phyloP scores from a whole-genome alignment of 2,888 invertebrate genomes.

The Drosophila koepferae region DNA sequence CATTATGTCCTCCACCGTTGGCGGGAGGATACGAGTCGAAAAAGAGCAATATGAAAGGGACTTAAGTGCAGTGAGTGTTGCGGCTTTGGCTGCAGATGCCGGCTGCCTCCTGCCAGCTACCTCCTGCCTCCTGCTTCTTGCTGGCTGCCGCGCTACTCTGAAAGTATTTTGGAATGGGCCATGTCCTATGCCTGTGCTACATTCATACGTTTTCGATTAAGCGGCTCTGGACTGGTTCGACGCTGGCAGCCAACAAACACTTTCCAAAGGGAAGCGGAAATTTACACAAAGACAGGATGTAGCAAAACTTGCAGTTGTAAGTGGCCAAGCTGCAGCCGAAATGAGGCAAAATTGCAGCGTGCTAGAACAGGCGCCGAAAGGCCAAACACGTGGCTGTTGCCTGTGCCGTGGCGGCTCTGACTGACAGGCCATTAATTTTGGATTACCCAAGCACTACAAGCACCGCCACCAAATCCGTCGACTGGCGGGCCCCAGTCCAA shows the following conservation, averaged over 20 bases:
- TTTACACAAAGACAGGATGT: constrained; percentile 79
- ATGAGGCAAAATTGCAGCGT: constrained; percentile 68
- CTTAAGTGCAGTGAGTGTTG: constrained; percentile 66
- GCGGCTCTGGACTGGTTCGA: constrained; percentile 51
- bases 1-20: constrained; percentile 1
- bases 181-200: constrained; percentile 47
- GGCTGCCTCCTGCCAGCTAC: not conserved
- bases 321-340: constrained; percentile 58
- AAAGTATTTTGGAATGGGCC: constrained; percentile 8
- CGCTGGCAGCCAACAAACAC: constrained; percentile 45
- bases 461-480: constrained; percentile 45
- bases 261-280: constrained; percentile 69
- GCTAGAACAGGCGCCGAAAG: constrained; percentile 48
- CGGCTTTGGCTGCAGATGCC: constrained; percentile 40
- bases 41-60: constrained; percentile 64
- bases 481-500: constrained; percentile 21
- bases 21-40: constrained; percentile 29
- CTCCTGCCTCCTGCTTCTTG: not conserved
- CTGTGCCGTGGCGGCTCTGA: constrained; percentile 50
- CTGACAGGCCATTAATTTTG: constrained; percentile 80
- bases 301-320: constrained; percentile 66
- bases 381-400: constrained; percentile 52
- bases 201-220: constrained; percentile 80
- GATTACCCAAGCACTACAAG: constrained; percentile 69
- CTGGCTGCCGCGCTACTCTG: not conserved